Base-by-base conservation (phyloP, 37 sponge, comb jelly and placozoan genomes). In the Spongia lamella region DNA sequence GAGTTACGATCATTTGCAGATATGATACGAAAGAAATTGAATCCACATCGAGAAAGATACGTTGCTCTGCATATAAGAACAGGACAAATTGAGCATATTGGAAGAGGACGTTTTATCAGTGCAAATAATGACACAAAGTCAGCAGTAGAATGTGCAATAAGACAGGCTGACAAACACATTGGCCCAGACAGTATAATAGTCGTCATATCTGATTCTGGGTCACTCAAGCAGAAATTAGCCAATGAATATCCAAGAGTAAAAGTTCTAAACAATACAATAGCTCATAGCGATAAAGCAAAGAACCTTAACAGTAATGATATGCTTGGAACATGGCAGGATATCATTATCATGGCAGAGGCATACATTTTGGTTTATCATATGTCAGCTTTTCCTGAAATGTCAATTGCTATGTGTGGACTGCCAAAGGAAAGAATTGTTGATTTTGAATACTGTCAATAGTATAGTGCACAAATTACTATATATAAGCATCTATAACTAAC, bases 261-360 rank as follows among this genome's bases (percentile, higher is more conserved):
- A 3, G 38, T 61, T 4, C 77, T 76, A 17, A 53, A 75, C 38
- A 83, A 69, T 35, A 2, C 50, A 21, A 11, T 83, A 0, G 20
- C 59, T 19, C 83, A 83, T 36, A 19, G 75, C 19, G 83, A 83
- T 29, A 67, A 58, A 24, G 20, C 75, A 54, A 51, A 32, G 21
- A 53, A 75, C 60, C 27, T 22, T 1, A 69, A 76, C 30, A 59
- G 25, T 0, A 67, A 74, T 34, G 75, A 53, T 0, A 26, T 68
- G 7, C 39, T 76, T 19, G 30, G 25, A 5, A 60, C 35, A 52
- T 83, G 83, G 83, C 54, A 61, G 14, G 76, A 83, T 47, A n/a
- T 83, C 1, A 16, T 83, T 30, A 60, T 83, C 39, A 35, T 83
- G 38, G 83, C 83, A 11, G 69, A 83, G 47, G 34, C 76, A 25